A percentile compares a stretch with the other conserved stretches of the same genome.
Conservation (phyloP, 2,113 vertebrate species). For the Macheiramphus alcinus region DNA sequence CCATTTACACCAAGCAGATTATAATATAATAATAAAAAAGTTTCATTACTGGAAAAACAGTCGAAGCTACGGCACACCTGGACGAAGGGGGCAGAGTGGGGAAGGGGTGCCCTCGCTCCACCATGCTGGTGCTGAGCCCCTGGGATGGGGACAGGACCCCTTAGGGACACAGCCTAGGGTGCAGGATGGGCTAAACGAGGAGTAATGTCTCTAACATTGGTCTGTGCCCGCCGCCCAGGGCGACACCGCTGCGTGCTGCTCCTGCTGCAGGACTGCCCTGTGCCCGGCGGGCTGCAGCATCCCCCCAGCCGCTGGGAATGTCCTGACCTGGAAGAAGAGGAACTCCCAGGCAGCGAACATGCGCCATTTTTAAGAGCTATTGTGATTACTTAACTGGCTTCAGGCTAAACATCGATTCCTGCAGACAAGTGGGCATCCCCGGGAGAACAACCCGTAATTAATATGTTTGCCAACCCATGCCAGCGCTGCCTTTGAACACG, state of each 20-base stretch:
- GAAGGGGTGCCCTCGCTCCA: accelerated
- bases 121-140: not conserved
- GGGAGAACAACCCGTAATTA: not conserved
- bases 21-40: constrained; percentile 51
- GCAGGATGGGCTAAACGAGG: not conserved
- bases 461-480: not conserved
- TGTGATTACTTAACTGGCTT: not conserved
- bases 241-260: accelerated
- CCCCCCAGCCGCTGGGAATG: not conserved
- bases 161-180: not conserved
- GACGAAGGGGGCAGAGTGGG: not conserved
- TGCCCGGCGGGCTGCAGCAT: not conserved
- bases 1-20: constrained; percentile 65
- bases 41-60: constrained; percentile 16
- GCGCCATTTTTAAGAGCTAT: not conserved
- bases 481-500: not conserved
- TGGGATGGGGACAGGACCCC: not conserved
- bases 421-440: not conserved
- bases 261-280: not conserved
- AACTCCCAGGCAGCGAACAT: not conserved
- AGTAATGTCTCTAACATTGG: not conserved
- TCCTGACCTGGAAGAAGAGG: not conserved
- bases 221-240: not conserved
- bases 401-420: not conserved
- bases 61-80: not conserved